These are phyloP conservation scores for Podarcis siculus DNA, from an alignment of 2,797 vertebrate species.

Conservation along the genomic window DNA sequence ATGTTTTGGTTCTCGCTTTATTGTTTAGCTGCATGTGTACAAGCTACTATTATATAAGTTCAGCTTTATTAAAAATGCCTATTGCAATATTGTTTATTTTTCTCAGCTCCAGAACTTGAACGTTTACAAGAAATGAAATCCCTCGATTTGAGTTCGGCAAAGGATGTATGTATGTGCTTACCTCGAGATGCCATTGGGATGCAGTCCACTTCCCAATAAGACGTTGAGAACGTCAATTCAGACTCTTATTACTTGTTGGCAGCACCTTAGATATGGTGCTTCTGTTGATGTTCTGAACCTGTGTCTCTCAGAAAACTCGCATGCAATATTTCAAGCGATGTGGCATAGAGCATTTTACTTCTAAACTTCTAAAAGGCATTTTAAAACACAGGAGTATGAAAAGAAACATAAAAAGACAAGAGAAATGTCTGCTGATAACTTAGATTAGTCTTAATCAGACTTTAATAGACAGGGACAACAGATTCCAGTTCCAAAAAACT, in stretches of 20 bases:
- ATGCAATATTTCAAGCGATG: background rate
- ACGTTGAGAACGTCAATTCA: background rate
- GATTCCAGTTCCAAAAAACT: constrained; percentile 57
- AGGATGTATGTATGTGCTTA: background rate
- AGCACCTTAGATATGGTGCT: background rate
- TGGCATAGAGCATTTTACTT: constrained; percentile 57
- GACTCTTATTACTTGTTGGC: background rate
- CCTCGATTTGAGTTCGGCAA: background rate
- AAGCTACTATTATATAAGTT: constrained; percentile 7
- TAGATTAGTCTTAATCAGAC: constrained; percentile 41
- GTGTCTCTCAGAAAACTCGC: background rate
- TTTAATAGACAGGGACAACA: constrained; percentile 52
- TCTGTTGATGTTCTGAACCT: background rate
- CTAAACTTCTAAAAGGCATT: constrained; percentile 35
- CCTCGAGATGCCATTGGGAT: background rate
- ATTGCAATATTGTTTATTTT: constrained; percentile 14
- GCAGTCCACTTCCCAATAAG: background rate
- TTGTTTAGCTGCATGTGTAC: background rate
- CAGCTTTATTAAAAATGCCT: constrained; percentile 27
- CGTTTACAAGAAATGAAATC: background rate
- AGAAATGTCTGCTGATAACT: constrained; percentile 39
- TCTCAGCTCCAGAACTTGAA: background rate
- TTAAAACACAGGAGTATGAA: constrained; percentile 49
- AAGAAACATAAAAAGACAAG: constrained; percentile 64
- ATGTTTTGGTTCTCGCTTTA: constrained; percentile 26